Evolutionary conservation across 2,888 invertebrate genomes (phyloP).

Genomic region (Strigamia transsilvanica): DNA sequence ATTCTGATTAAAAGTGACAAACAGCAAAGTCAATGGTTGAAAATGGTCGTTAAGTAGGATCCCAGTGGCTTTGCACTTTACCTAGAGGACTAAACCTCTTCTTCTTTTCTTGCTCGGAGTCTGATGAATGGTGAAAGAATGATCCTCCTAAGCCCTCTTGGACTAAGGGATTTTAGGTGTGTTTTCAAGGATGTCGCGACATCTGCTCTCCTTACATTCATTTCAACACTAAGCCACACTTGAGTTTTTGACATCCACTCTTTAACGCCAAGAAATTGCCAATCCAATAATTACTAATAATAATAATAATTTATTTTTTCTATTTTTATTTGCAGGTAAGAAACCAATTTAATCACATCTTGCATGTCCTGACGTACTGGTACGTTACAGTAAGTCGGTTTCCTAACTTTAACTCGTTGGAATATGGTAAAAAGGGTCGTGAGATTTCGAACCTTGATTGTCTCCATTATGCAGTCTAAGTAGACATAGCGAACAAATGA

Average conservation of each 20-base stretch:
- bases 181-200: constrained; percentile 45
- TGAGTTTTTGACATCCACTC: background rate
- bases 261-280: background rate
- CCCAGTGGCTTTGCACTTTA: constrained; percentile 17
- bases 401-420: background rate
- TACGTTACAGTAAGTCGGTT: too few species aligned
- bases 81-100: background rate
- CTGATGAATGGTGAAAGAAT: constrained; percentile 49
- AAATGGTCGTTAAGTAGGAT: constrained; percentile 9
- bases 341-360: background rate
- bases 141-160: constrained; percentile 40
- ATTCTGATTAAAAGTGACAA: too few species aligned
- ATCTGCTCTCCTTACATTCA: constrained; percentile 45
- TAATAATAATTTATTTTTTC: too few species aligned
- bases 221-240: constrained; percentile 3
- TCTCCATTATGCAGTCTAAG: background rate
- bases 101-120: constrained; percentile 13
- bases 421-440: background rate
- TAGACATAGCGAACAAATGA: constrained; percentile 24
- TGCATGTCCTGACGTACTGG: too few species aligned
- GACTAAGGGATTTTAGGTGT: constrained; percentile 45
- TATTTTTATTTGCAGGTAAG: constrained; percentile 28
- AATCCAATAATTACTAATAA: too few species aligned
- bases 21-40: background rate
- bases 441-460: background rate